A percentile compares a stretch with the other conserved stretches of the same genome.
phyloP scores from a whole-genome alignment of 1,140 invertebrate genomes.

The Anastrepha obliqua region DNA sequence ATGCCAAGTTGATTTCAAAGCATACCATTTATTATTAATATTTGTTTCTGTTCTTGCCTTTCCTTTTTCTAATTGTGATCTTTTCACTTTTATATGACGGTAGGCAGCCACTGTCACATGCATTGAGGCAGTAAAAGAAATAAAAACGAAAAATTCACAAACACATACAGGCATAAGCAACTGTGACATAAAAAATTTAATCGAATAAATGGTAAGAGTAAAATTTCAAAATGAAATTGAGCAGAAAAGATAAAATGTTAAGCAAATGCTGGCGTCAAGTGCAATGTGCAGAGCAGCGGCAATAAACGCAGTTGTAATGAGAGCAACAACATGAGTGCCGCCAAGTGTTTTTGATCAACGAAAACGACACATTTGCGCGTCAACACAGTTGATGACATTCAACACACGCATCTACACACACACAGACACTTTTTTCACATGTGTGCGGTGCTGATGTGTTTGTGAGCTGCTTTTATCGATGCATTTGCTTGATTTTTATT shows the following conservation, averaged over 20 bases:
- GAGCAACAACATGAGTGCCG: background rate
- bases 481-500: background rate
- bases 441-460: background rate
- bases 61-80: background rate
- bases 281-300: background rate
- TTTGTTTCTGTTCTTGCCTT: background rate
- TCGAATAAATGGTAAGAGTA: background rate
- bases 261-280: background rate
- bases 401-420: background rate
- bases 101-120: background rate
- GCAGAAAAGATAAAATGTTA: background rate
- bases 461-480: slow-evolving; percentile 15
- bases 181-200: background rate
- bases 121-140: background rate
- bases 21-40: slow-evolving; percentile 5
- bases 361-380: slow-evolving; percentile 19
- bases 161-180: background rate
- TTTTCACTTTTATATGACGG: background rate
- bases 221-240: background rate
- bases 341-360: slow-evolving; percentile 5
- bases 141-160: background rate
- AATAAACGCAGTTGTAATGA: background rate
- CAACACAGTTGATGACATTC: slow-evolving; percentile 5
- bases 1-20: background rate
- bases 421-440: background rate